Conservation (phyloP, 2,797 vertebrate genomes). For the Eospalax fontanierii region DNA sequence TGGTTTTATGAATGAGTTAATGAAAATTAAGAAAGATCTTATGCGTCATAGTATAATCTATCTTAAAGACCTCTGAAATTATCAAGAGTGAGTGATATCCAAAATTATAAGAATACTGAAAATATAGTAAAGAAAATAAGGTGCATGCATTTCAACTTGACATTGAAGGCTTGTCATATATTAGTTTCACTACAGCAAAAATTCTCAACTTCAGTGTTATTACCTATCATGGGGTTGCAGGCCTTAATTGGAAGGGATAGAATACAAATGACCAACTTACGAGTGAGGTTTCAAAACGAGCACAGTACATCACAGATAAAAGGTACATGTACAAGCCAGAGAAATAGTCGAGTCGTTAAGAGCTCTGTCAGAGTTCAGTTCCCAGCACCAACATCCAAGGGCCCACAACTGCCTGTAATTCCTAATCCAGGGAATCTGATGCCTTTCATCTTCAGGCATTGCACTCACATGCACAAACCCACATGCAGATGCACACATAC, state of each 20-base stretch:
- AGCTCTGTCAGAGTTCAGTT: not conserved
- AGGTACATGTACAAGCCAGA: not conserved
- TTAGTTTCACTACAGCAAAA: too few species aligned
- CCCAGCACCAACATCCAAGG: too few species aligned
- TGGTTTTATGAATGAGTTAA: not conserved
- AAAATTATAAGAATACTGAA: constrained; percentile 46
- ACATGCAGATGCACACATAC: not conserved
- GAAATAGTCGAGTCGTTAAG: not conserved
- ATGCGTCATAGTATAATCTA: not conserved
- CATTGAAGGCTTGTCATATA: not conserved
- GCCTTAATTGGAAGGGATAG: not conserved
- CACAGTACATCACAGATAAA: not conserved
- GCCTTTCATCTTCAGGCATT: not conserved
- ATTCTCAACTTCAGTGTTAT: not conserved
- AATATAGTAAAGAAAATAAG: not conserved
- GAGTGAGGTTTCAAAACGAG: not conserved
- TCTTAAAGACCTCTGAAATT: not conserved
- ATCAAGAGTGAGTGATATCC: not conserved
- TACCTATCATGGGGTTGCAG: not conserved
- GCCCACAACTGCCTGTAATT: not conserved
- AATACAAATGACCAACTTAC: not conserved
- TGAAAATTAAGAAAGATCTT: not conserved
- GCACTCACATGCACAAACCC: not conserved
- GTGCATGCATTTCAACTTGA: not conserved
- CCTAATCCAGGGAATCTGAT: too few species aligned